phyloP scores from a whole-genome alignment of 2,113 vertebrate genomes.

The Marmota monax region DNA sequence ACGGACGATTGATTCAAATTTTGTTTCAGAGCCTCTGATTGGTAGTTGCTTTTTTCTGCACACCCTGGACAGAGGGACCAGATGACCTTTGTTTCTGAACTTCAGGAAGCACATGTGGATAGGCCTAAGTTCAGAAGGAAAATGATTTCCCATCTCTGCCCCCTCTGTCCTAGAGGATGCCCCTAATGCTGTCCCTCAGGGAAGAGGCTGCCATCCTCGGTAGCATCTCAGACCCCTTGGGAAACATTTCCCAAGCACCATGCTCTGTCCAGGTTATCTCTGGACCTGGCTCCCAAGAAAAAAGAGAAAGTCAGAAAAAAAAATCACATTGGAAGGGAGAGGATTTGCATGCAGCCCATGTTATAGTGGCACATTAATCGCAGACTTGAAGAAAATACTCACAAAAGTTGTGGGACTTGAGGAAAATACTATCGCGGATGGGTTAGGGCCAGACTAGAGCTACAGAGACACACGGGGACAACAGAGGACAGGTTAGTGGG shows the following conservation, averaged over 20 bases:
- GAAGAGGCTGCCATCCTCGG: neutral
- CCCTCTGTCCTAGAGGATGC: neutral
- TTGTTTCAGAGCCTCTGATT: slow-evolving; percentile 41
- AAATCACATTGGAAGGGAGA: slow-evolving; percentile 17
- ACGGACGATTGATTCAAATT: neutral
- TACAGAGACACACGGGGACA: slow-evolving; percentile 85
- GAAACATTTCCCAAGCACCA: neutral
- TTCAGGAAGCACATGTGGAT: neutral
- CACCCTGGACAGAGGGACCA: slow-evolving; percentile 43
- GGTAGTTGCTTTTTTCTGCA: neutral
- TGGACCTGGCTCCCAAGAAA: slow-evolving; percentile 29
- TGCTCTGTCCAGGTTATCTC: neutral
- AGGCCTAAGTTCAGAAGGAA: neutral
- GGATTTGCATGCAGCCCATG: slow-evolving; percentile 54
- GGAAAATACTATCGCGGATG: slow-evolving; percentile 83
- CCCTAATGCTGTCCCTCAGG: neutral
- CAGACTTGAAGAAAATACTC: slow-evolving; percentile 83
- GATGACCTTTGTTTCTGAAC: neutral
- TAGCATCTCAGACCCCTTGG: slow-evolving; percentile 10
- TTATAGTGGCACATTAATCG: neutral
- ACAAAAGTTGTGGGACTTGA: slow-evolving; percentile 86
- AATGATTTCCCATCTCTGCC: neutral
- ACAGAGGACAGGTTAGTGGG: slow-evolving; percentile 66
- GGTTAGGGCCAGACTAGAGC: slow-evolving; percentile 88
- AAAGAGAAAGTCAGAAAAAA: slow-evolving; percentile 16